These are phyloP conservation scores for Aegypius monachus DNA, from an alignment of 2,113 vertebrate species.

Conservation along the genomic window DNA sequence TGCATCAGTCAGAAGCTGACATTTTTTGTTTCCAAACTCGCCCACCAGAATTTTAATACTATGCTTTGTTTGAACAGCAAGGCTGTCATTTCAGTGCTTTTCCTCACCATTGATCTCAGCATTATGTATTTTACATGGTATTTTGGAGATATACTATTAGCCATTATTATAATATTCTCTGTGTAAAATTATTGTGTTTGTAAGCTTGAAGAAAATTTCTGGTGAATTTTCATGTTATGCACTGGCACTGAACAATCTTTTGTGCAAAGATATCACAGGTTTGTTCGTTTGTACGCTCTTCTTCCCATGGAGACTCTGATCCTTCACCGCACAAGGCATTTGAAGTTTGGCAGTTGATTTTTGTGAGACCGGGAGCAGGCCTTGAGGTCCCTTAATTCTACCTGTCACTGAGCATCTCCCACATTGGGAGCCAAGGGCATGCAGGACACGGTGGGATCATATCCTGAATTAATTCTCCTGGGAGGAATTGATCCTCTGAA, in stretches of 20 bases:
- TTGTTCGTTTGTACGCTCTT: not conserved
- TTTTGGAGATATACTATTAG: not conserved
- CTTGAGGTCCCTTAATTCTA: not conserved
- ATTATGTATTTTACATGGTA: not conserved
- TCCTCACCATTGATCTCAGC: not conserved
- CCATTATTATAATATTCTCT: not conserved
- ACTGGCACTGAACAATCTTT: not conserved
- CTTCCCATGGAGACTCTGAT: not conserved
- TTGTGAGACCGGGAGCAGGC: not conserved
- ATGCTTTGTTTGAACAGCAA: conserved; percentile 1
- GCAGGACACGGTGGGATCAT: not conserved
- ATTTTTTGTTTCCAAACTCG: conserved; percentile 50
- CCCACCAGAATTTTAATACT: conserved; percentile 50
- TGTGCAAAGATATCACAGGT: not conserved
- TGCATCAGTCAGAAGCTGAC: conserved; percentile 59
- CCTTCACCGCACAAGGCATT: not conserved
- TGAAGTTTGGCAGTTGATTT: not conserved
- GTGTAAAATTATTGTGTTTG: not conserved
- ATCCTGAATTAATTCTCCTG: not conserved
- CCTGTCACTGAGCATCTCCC: not conserved
- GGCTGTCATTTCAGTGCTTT: not conserved
- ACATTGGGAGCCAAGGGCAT: not conserved
- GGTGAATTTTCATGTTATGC: not conserved
- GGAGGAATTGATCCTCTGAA: not conserved
- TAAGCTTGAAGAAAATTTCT: not conserved